Base-by-base conservation (phyloP, 2,113 vertebrate genomes). In the Elaphurus davidianus region DNA sequence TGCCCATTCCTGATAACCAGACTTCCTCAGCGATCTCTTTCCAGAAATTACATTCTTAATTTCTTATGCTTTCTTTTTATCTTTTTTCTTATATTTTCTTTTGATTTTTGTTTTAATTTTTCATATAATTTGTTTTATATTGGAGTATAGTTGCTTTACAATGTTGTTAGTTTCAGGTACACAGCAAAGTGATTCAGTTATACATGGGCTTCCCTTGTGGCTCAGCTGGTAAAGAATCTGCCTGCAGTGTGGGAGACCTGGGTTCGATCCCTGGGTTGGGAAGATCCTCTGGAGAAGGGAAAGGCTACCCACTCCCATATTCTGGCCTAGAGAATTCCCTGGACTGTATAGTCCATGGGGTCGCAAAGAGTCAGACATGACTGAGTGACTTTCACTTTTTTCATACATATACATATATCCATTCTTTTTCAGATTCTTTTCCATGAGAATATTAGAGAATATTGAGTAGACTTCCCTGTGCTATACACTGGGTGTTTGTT, bases 341-440 rank as follows among this genome's bases (percentile, higher is more conserved):
- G 10, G 21, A 2, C 36, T 40, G 5, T 74, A 23, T 71, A 36
- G 64, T 21, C n/a, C 64, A 36, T 13, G 36, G 21, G 10, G 21
- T 74, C 0, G 0, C 36, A 74, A 54, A 54, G 67, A 40, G 36
- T 74, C 3, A 0, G 36, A 40, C 19, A 12, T 0, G 5, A 12
- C n/a, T 71, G 67, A 71, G 67, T 1, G 0, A 71, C n/a, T 23
- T 40, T 71, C 10, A 40, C 36, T 40, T 74, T 74, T 71, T 23
- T 74, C 67, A 40, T 40, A 40, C 2, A 13, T 13, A 74, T 71
- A 50, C 15, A n/a, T 33, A 52, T 81, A 50, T 3, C 47, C 10
- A 21, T 81, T 81, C 45, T 52, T 81, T 52, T 52, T 33, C 5
- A 33, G 17, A 21, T 7, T 81, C 17, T 52, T 52, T 81, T 81